Base-by-base conservation (phyloP, 2,113 vertebrate genomes). In the Alectura lathami region DNA sequence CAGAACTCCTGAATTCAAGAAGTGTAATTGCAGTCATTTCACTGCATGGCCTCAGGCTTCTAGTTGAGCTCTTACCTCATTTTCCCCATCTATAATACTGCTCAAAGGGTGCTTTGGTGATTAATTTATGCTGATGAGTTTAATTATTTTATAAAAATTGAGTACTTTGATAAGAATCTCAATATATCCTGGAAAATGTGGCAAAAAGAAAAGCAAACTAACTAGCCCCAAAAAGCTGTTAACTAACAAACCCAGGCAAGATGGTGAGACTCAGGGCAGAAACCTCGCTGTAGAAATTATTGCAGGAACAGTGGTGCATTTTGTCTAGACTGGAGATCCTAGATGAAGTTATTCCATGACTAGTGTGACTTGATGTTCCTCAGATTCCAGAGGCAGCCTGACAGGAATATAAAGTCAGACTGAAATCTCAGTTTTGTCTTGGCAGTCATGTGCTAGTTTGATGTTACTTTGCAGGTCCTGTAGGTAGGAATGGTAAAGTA, bases 111-210 rank as follows among this genome's bases (percentile, higher is more conserved):
- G 26, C 50, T 83, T 88, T 70, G 54, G 72, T 77, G 82, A 89
- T 94, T 84, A 91, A 92, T 87, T 92, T 89, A 66, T 83, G 81
- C 70, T 76, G 81, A 57, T 86, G 40, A 80, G 78, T 34, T 83
- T 85, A 94, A 89, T 77, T 86, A 75, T 79, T 88, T 91, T 24
- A 45, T 87, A 83, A 83, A 47, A 63, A 83, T 36, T 47, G 78
- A 89, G 77, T 78, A 88, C 77, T 86, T 88, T 50, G 24, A 59
- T 86, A 29, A 77, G 72, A 47, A 86, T 86, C 43, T 80, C 32
- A 63, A 16, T 1, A 17, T 59, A 74, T 77, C 30, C 79, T 56
- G 21, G 79, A 72, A 87, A 88, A 67, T 14, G 27, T n/a, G 59
- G n/a, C 51, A 81, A 86, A 87, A 83, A 63, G 27, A 57, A 93